Percentiles rank a stretch among this genome's conserved stretches.
Evolutionary conservation across 2,888 invertebrate species (phyloP).

Genomic region (Ophraella communa): DNA sequence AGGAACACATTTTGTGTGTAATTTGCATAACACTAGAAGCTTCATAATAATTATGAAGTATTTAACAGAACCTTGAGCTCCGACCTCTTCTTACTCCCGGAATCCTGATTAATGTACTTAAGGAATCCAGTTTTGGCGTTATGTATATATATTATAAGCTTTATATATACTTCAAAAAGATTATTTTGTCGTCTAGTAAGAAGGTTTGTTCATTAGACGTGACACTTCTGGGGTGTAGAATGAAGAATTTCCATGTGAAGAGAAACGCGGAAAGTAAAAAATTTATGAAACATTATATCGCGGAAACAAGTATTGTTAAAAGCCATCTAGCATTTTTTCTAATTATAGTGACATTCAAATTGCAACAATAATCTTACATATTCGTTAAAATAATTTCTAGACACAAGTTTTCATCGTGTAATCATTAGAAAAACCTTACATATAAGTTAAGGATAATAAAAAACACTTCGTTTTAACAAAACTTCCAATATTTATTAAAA

Average conservation of each 20-base stretch:
- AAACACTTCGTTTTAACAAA: no score
- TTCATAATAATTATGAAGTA: constrained; percentile 42
- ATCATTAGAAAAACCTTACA: no score
- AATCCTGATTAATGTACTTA: constrained; percentile 49
- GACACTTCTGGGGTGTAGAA: constrained; percentile 32
- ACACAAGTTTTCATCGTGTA: no score
- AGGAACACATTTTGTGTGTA: constrained; percentile 29
- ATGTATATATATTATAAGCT: constrained; percentile 50
- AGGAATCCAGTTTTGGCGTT: constrained; percentile 49
- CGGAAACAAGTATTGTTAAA: no score
- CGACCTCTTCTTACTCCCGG: constrained; percentile 43
- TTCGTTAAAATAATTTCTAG: no score
- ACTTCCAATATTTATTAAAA: no score
- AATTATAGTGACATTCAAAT: no score
- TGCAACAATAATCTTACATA: no score
- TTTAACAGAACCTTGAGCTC: constrained; percentile 40
- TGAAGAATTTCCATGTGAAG: constrained; percentile 19
- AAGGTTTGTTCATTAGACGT: constrained; percentile 43
- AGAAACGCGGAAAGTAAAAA: constrained; percentile 4
- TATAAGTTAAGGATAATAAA: no score
- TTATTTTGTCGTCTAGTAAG: constrained; percentile 46
- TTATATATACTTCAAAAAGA: constrained; percentile 48
- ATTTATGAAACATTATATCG: constrained; percentile 3
- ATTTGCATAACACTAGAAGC: constrained; percentile 40
- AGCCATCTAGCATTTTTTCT: no score